Evolutionary conservation across 2,888 invertebrate species (phyloP).

Genomic region (Cheilosia impressa): DNA sequence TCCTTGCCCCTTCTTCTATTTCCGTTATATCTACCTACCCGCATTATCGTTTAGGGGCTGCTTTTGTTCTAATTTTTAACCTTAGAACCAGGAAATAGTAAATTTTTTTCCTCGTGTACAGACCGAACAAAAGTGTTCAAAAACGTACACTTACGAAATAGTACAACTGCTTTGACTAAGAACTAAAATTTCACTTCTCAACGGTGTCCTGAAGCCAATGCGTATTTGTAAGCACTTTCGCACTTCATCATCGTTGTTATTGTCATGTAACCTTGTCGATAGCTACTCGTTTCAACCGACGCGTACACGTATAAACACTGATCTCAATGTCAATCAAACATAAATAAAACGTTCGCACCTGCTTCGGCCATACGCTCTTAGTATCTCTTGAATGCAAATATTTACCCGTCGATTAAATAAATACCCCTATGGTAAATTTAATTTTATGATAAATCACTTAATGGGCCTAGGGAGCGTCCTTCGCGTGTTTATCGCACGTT

Average conservation of each 20-base stretch:
- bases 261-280: background rate
- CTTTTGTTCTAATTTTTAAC: too few species aligned
- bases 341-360: too few species aligned
- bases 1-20: too few species aligned
- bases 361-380: background rate
- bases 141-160: too few species aligned
- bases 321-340: background rate
- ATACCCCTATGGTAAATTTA: conserved; percentile 29
- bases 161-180: too few species aligned
- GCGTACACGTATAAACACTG: background rate
- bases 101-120: too few species aligned
- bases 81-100: too few species aligned
- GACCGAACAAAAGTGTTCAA: too few species aligned
- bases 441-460: conserved; percentile 37
- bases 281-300: background rate
- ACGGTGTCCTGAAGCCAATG: background rate
- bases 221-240: background rate
- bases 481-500: conserved; percentile 40
- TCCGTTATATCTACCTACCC: too few species aligned
- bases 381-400: conserved; percentile 37
- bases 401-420: conserved; percentile 44
- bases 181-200: background rate
- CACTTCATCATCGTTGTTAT: background rate
- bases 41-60: too few species aligned
- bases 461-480: conserved; percentile 22